phyloP scores from a whole-genome alignment of 92 coral and sea anemone species.

The Umimayanthus kanabou region DNA sequence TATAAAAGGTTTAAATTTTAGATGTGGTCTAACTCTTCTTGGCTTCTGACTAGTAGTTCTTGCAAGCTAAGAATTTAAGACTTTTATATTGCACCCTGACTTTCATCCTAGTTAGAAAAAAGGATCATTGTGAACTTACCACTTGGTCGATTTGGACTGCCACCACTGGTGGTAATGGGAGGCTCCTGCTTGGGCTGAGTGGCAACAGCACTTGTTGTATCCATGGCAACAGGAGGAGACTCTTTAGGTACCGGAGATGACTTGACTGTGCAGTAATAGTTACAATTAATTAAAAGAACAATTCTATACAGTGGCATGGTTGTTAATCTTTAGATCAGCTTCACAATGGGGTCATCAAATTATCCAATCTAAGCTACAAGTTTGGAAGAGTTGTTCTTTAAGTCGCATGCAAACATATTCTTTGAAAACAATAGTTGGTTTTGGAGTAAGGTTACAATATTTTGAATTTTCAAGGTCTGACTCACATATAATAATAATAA shows the following conservation, averaged over 20 bases:
- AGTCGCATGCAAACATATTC: too few species aligned
- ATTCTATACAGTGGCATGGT: background rate
- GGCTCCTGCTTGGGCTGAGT: conserved; percentile 24
- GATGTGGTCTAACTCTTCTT: too few species aligned
- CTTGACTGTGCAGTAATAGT: conserved; percentile 11
- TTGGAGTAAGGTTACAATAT: too few species aligned
- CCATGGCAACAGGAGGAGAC: conserved; percentile 17
- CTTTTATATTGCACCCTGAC: background rate
- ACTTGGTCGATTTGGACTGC: background rate
- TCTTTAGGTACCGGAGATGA: conserved; percentile 32
- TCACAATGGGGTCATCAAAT: background rate
- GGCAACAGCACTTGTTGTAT: background rate
- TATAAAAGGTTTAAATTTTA: too few species aligned
- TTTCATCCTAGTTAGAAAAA: background rate
- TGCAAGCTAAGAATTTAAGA: too few species aligned
- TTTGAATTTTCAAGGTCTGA: too few species aligned
- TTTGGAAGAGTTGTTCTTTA: too few species aligned
- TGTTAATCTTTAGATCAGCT: background rate
- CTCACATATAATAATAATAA: too few species aligned
- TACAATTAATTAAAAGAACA: background rate
- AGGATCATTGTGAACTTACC: background rate
- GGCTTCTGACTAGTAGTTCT: too few species aligned
- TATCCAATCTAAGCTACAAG: background rate
- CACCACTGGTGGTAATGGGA: background rate
- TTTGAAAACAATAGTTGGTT: too few species aligned